Percentiles rank a stretch among this genome's conserved stretches.
These are phyloP conservation scores for Drepana falcataria DNA, from an alignment of 2,888 invertebrate genomes.

Conservation along the genomic window DNA sequence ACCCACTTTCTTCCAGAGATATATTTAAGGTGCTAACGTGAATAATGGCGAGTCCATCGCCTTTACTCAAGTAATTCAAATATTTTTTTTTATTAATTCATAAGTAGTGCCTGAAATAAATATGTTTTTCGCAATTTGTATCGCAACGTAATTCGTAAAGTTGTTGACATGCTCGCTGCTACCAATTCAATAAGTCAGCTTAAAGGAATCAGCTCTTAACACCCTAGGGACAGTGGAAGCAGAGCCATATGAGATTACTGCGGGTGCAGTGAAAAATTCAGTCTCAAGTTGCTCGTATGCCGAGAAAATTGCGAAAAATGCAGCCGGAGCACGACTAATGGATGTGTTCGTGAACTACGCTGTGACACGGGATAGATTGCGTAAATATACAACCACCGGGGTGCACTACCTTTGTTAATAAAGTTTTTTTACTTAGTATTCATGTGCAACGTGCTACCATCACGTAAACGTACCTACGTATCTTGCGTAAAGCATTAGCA, in stretches of 20 bases:
- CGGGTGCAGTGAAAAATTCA: conserved; percentile 37
- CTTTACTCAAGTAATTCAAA: too few species aligned
- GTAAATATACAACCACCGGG: background rate
- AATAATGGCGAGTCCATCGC: too few species aligned
- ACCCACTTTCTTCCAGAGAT: too few species aligned
- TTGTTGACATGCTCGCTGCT: background rate
- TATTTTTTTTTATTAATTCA: too few species aligned
- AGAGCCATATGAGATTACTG: conserved; percentile 31
- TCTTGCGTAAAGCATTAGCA: too few species aligned
- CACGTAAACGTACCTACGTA: too few species aligned
- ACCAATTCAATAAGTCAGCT: conserved; percentile 32
- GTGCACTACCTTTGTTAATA: background rate
- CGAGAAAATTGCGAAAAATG: conserved; percentile 49
- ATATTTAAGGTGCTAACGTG: too few species aligned
- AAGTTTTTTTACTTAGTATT: too few species aligned
- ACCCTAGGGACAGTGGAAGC: conserved; percentile 26
- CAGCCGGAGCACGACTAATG: conserved; percentile 33
- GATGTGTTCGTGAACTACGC: conserved; percentile 26
- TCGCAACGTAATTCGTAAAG: too few species aligned
- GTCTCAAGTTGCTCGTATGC: conserved; percentile 12
- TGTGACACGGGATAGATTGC: background rate
- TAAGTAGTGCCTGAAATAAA: too few species aligned
- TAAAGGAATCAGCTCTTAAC: conserved; percentile 21
- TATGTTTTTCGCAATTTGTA: too few species aligned
- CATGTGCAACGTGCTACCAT: too few species aligned